Evolutionary conservation across 2,888 invertebrate genomes (phyloP).

Genomic region (Barypeithes pellucidus): DNA sequence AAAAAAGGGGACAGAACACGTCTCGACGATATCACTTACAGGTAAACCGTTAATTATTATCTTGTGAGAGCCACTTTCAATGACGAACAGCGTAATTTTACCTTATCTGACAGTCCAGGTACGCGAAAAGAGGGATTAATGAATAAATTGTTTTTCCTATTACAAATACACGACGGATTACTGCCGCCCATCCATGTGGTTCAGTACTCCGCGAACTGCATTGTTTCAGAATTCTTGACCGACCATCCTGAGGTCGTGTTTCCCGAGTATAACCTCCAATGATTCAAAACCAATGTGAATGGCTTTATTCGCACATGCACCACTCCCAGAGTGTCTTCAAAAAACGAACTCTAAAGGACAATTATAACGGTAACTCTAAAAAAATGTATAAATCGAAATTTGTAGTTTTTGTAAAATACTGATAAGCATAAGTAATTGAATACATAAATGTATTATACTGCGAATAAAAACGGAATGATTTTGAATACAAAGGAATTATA

Average conservation of each 20-base stretch:
- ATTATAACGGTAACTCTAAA: neutral
- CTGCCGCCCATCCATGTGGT: no score
- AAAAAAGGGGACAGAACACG: slow-evolving; percentile 26
- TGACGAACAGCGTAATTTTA: slow-evolving; percentile 40
- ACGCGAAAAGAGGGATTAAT: slow-evolving; percentile 34
- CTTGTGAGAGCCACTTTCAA: slow-evolving; percentile 42
- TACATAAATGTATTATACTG: slow-evolving; percentile 58
- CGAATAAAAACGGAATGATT: slow-evolving; percentile 53
- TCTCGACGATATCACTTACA: slow-evolving; percentile 28
- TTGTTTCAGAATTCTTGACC: no score
- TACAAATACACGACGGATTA: no score
- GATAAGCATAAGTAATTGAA: slow-evolving; percentile 53
- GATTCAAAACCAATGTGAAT: no score
- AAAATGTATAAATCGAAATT: slow-evolving; percentile 9
- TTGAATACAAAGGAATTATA: slow-evolving; percentile 62
- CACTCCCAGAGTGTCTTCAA: no score
- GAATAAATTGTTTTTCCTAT: slow-evolving; percentile 36
- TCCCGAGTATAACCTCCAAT: no score
- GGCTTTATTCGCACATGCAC: no score
- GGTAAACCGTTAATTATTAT: slow-evolving; percentile 39
- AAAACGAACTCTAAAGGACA: neutral
- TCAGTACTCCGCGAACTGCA: no score
- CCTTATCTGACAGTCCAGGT: slow-evolving; percentile 31
- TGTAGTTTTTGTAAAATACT: slow-evolving; percentile 35
- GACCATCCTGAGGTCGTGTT: no score